Evolutionary conservation across 2,888 invertebrate genomes (phyloP), one percentile per base, ranked within the genome.

Genomic region (Loripinus fragilis): DNA sequence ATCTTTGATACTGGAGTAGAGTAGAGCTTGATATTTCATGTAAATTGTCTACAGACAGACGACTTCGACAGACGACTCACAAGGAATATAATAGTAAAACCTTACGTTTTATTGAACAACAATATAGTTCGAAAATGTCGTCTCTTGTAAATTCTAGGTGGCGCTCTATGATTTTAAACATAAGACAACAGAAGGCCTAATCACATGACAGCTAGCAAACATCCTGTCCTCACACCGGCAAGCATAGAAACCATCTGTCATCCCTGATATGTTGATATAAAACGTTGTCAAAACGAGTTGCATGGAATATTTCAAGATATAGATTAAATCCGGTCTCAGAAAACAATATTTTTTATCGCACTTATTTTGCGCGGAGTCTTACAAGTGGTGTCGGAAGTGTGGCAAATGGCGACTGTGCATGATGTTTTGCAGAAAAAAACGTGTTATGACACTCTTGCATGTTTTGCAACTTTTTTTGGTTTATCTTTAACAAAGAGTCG

Each of bases 281-380:
- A 60, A 60, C 33, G 17, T 30, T 60, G 60, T 60, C 60, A 60
- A 33, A 30, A 33, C 60, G 60, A 33, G 60, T 60, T 60, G 33
- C 33, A 33, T 5, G 60, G 60, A 33, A 33, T 17, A 30, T 30
- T 60, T 60, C 60, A 60, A 60, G 60, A 60, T 60, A 60, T 60
- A 60, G 60, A 60, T 60, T 60, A 33, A 52, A 52, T 25, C 25
- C 52, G 52, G 25, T 25, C 60, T 17, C 7, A 8, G 30, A 33
- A 60, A 2, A 7, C 12, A 30, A 60, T 12, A n/a, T 28, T 17
- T 60, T 60, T 30, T 60, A 60, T 60, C 60, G 60, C 60, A 60
- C 60, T 60, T 60, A 60, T 60, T 60, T 60, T 60, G 17, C 60
- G 60, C 60, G 60, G 60, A 60, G 33, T 17, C 33, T 60, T 33